Base-by-base conservation (phyloP, 2,797 vertebrate genomes). In the Rhinogobio ventralis region DNA sequence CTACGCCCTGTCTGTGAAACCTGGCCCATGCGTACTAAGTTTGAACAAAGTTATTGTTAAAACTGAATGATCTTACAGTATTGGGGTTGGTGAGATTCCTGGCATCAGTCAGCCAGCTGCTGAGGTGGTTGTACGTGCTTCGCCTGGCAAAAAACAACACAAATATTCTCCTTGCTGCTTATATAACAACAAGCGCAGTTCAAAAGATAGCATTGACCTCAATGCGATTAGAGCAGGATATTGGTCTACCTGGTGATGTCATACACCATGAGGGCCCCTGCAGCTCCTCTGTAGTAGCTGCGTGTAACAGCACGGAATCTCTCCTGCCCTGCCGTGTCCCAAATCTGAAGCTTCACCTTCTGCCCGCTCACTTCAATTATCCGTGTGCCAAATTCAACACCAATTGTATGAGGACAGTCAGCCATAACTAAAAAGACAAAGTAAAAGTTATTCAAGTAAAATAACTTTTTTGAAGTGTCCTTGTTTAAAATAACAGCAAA, bases 111-210 rank as follows among this genome's bases (percentile, higher is more conserved):
- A 90, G 93, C 98, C 98, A 99, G 95, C 98, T 99, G 96, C 98
- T 99, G 92, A 99, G 96, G 90, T 99, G 98, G 94, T 99, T 99
- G 94, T 99, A 99, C 0, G 98, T 99, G 96, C 98, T 99, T 97
- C 98, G 96, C 96, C 88, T 89, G 80, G 80, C 11, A 77, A 23
- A 33, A 57, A 36, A 8, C 17, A 75, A 33, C 6, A 25, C 0
- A 11, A 30, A 46, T n/a, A 10, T 60, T 15, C 42, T 57, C 36
- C 42, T 72, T 53, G 25, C 23, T 1, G 23, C 53, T 57, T 36
- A n/a, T 14, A 15, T 46, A 5, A 62, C 19, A 71, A 10, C 17
- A 49, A 15, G 36, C 1, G 19, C 45, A 42, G 0, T 73, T 42
- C 8, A 28, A 23, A 19, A 36, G 5, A 30, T 28, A 36, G 7